Percentiles rank a stretch among this genome's conserved stretches.
These are phyloP conservation scores for Heliconius himera DNA, from an alignment of 1,140 invertebrate genomes.

Conservation along the genomic window DNA sequence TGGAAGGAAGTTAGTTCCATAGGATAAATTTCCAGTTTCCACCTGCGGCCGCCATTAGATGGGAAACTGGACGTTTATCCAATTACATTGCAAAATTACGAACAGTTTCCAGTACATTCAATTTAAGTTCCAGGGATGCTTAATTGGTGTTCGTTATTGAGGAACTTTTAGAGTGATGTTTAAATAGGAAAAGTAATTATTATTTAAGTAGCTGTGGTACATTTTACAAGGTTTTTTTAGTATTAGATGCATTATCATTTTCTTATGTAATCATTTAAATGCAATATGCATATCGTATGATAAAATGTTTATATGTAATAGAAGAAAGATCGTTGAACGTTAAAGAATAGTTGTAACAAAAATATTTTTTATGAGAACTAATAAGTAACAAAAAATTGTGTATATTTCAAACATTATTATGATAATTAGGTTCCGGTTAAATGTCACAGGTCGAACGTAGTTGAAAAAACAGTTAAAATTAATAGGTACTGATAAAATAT, in stretches of 20 bases:
- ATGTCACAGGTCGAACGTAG: not conserved
- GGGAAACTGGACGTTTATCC: slow-evolving; percentile 30
- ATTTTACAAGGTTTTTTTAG: not conserved
- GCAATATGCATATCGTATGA: too few relatives aligned
- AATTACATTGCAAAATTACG: slow-evolving; percentile 25
- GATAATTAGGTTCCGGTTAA: not conserved
- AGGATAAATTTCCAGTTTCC: slow-evolving; percentile 26
- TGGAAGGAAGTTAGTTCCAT: slow-evolving; percentile 23
- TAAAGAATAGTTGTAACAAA: not conserved
- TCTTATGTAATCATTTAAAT: too few relatives aligned
- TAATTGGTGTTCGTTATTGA: slow-evolving; percentile 11
- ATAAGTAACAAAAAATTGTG: too few relatives aligned
- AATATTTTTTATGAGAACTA: not conserved
- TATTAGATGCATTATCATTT: too few relatives aligned
- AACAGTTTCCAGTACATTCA: slow-evolving; percentile 17
- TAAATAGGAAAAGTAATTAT: not conserved
- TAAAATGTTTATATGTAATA: too few relatives aligned
- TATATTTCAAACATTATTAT: not conserved
- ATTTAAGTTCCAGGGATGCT: slow-evolving; percentile 19
- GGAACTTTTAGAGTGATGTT: not conserved
- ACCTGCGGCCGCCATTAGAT: slow-evolving; percentile 20
- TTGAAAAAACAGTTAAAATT: not conserved
- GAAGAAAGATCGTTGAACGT: too few relatives aligned
- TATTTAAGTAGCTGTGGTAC: not conserved
- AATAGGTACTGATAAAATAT: not conserved